Base-by-base conservation (phyloP, 2,888 invertebrate genomes). In the Antitype chi region DNA sequence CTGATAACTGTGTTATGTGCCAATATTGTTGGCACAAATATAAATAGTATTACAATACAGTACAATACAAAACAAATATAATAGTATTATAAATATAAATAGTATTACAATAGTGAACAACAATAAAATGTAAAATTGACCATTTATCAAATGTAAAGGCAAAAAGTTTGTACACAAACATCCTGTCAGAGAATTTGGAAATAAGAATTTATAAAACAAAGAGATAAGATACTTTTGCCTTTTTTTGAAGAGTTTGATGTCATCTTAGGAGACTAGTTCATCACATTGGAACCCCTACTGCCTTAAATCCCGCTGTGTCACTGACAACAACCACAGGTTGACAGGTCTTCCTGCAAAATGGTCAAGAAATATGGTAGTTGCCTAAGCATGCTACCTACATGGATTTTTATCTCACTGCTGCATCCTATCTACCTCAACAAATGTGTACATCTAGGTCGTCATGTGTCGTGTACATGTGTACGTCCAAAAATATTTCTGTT, bases 1-100 rank as follows among this genome's bases (percentile, higher is more conserved):
- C 73, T 82, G 88, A 87, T 87, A 87, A 77, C 60, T 43, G 23
- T 20, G 25, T 52, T 70, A 52, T 76, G 72, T 81, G 80, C 78
- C 64, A 66, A 85, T 80, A 83, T 85, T 80, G 67, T 75, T 73
- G 64, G 66, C 66, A 67, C 38, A 72, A 53, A 59, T 43, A 53
- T 69, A 70, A 78, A 69, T 43, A 63, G 17, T 49, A 32, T 70
- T 38, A 57, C 38, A 32, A 17, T 20, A 17, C 47, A n/a, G 23
- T 69, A 57, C 38, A 32, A 17, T 20, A 17, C 47, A n/a, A n/a
- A 66, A 67, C 38, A 72, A 53, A 59, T 43, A 53, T 69, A 70
- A 78, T 43, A 63, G 17, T 49, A 32, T 70, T 38, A 57, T 69
- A 72, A 53, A 59, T 43, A 53, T 69, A 70, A 78, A 69, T 43